These are phyloP conservation scores for Anagyrus pseudococci DNA, from an alignment of 2,888 invertebrate genomes.

Conservation along the genomic window DNA sequence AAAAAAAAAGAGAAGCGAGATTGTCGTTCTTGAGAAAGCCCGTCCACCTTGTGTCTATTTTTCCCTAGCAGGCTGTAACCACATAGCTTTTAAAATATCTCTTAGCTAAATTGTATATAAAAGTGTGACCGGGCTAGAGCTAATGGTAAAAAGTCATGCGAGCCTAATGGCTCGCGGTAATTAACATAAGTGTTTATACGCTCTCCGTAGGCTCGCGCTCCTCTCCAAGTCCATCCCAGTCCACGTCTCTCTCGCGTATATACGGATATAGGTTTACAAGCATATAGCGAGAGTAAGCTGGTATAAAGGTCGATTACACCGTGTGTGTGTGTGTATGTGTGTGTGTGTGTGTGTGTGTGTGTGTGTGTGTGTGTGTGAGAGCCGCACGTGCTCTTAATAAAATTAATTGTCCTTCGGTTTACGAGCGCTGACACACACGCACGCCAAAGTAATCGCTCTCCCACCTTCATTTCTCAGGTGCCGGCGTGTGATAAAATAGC, in stretches of 20 bases:
- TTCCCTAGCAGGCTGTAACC: too few relatives aligned
- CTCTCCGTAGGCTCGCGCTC: not conserved
- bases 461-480: too few relatives aligned
- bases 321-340: too few relatives aligned
- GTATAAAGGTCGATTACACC: conserved; percentile 33
- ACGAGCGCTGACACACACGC: conserved; percentile 19
- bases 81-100: too few relatives aligned
- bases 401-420: conserved; percentile 32
- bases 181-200: conserved; percentile 50
- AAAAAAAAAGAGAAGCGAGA: too few relatives aligned
- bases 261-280: too few relatives aligned
- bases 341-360: too few relatives aligned
- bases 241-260: too few relatives aligned
- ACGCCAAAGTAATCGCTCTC: conserved; percentile 8
- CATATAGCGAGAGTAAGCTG: not conserved
- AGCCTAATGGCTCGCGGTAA: conserved; percentile 52
- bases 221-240: too few relatives aligned
- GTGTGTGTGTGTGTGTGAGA: too few relatives aligned
- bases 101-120: conserved; percentile 36
- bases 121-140: conserved; percentile 30
- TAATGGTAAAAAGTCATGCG: conserved; percentile 51
- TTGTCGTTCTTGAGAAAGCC: conserved; percentile 8
- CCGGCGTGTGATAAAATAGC: too few relatives aligned
- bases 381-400: conserved; percentile 24
- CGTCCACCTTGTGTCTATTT: conserved; percentile 18